A percentile compares a stretch with the other conserved stretches of the same genome.
phyloP scores from a whole-genome alignment of 2,888 invertebrate genomes.

The Stenodera caucasica region DNA sequence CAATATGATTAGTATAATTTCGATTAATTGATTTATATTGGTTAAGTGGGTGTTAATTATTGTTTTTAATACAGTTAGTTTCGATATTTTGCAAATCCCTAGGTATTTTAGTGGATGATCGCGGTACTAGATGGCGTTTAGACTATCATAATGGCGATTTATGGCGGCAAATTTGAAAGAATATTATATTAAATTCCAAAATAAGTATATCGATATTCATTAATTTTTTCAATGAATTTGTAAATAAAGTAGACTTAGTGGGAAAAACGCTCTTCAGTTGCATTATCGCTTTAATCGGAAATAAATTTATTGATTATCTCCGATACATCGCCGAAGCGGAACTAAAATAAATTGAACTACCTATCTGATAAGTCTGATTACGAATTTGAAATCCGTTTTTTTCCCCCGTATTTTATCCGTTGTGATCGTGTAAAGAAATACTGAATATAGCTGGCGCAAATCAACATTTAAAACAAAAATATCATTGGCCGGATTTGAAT shows the following conservation, averaged over 20 bases:
- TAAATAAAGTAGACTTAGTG: background rate
- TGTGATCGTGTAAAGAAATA: background rate
- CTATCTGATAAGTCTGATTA: slow-evolving; percentile 3
- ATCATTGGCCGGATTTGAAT: background rate
- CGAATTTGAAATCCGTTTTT: slow-evolving; percentile 1
- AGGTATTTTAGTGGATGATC: too few relatives aligned
- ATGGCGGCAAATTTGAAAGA: too few relatives aligned
- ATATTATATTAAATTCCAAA: too few relatives aligned
- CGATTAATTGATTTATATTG: too few relatives aligned
- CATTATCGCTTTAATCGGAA: slow-evolving; percentile 1
- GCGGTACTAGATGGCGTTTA: too few relatives aligned
- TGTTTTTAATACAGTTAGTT: too few relatives aligned
- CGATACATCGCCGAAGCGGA: background rate
- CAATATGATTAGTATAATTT: too few relatives aligned
- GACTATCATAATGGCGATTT: too few relatives aligned
- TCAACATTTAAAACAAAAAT: background rate
- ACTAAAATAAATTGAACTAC: slow-evolving; percentile 3
- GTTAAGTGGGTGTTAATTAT: too few relatives aligned
- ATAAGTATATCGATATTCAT: too few relatives aligned
- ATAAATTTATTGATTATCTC: slow-evolving; percentile 6
- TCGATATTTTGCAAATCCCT: too few relatives aligned
- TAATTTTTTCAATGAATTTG: too few relatives aligned
- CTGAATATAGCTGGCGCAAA: background rate
- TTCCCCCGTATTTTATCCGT: background rate
- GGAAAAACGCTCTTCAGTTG: background rate